phyloP scores from a whole-genome alignment of 2,797 vertebrate genomes.

The Ctenopoma multispine region DNA sequence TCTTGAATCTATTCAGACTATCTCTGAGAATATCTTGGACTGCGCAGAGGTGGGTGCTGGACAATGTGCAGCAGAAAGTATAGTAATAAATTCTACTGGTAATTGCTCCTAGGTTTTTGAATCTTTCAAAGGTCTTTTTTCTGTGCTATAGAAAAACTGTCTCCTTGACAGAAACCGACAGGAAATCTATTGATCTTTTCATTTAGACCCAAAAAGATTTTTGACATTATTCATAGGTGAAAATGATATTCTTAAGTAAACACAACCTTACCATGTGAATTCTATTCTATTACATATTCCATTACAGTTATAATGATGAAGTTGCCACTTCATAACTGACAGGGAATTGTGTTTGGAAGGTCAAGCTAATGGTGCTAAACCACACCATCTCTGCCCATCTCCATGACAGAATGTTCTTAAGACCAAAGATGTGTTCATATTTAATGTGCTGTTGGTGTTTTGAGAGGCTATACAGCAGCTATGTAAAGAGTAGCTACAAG shows the following conservation, averaged over 20 bases:
- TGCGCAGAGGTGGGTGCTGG: slow-evolving; percentile 13
- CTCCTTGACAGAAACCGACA: background rate
- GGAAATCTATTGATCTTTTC: background rate
- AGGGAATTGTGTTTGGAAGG: slow-evolving; percentile 14
- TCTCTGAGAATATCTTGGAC: background rate
- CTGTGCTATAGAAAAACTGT: background rate
- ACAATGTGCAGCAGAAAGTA: slow-evolving; percentile 14
- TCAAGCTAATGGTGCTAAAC: slow-evolving; percentile 5
- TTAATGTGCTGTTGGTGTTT: slow-evolving; percentile 3
- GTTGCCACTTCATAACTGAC: background rate
- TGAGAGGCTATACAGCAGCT: background rate
- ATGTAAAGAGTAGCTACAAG: slow-evolving; percentile 17
- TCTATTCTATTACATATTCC: background rate
- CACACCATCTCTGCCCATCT: background rate
- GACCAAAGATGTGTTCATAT: slow-evolving; percentile 25
- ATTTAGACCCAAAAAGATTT: background rate
- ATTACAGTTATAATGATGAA: background rate
- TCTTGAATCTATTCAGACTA: too few relatives aligned
- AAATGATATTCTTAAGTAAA: background rate
- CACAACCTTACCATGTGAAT: slow-evolving; percentile 5
- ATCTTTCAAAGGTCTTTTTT: slow-evolving; percentile 4
- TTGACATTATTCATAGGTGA: slow-evolving; percentile 16
- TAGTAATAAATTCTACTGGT: background rate
- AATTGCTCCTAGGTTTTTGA: background rate
- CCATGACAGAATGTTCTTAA: slow-evolving; percentile 4